Evolutionary conservation across 2,888 invertebrate genomes (phyloP).

Genomic region (Phania funesta): DNA sequence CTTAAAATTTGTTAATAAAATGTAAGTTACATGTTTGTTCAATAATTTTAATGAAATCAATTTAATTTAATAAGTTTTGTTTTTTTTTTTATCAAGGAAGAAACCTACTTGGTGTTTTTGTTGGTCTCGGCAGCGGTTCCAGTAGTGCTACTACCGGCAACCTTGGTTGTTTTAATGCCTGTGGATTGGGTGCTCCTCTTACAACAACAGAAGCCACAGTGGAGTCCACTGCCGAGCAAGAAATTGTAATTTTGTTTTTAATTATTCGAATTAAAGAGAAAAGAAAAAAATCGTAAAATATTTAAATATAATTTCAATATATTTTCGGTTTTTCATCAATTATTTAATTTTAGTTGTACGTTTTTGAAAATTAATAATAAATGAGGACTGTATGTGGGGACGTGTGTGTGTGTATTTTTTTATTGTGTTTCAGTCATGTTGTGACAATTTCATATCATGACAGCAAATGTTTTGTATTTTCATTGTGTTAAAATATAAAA

Average conservation of each 20-base stretch:
- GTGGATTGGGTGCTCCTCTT: constrained; percentile 72
- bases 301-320: constrained; percentile 20
- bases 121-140: constrained; percentile 80
- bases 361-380: neutral
- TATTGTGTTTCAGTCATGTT: constrained; percentile 8
- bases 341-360: neutral
- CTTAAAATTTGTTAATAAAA: no score
- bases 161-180: constrained; percentile 73
- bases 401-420: neutral
- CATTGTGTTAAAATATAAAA: neutral
- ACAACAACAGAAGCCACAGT: constrained; percentile 75
- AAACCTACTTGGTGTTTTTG: constrained; percentile 80
- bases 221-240: constrained; percentile 77
- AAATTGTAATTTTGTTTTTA: constrained; percentile 22
- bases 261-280: constrained; percentile 21
- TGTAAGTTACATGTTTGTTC: no score
- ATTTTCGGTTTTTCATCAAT: constrained; percentile 5
- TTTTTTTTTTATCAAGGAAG: neutral
- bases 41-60: neutral
- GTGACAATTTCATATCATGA: constrained; percentile 26
- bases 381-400: neutral
- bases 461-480: neutral
- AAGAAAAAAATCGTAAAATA: constrained; percentile 2
- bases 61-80: neutral
- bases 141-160: constrained; percentile 79